Base-by-base conservation (phyloP, 1,140 invertebrate genomes). In the Hyles euphorbiae region DNA sequence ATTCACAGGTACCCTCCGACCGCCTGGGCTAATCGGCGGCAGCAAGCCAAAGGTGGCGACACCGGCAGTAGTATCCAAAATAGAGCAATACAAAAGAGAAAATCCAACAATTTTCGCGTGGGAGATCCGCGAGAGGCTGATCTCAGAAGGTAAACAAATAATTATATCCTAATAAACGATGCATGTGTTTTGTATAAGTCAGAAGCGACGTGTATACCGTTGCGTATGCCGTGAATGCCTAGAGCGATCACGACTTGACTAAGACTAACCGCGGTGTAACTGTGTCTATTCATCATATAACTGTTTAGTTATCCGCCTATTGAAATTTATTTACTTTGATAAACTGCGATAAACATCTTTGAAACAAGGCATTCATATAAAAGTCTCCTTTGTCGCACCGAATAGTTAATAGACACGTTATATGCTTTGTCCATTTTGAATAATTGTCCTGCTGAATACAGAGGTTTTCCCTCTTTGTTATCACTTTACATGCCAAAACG, bases 11-110 rank as follows among this genome's bases (percentile, higher is more conserved):
- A 98, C 97, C 34, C 92, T 99, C 61, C 92, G 96, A 74, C 96
- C 97, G 71, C 97, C 98, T 43, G 96, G 98, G 53, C 93, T 99
- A 72, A 99, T 99, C 76, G 98, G 98, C 57, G 98, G 98, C 53
- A 98, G 97, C 87, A 99, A 99, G 90, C 98, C 98, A 11, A 97
- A 99, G 90, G 98, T 99, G 56, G 98, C 98, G 61, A 99, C 98
- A 33, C 97, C 97, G 8, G 96, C 96, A 3, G 97, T 98, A 47
- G 97, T 98, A 43, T 95, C 95, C 61, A 98, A 98, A 91, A 98
- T 98, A 78, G 97, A 98, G 89, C 96, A 97, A 85, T 98, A 98
- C 91, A 98, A 98, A 91, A 90, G 97, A 63, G 96, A 98, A 89
- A 98, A 98, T 89, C 97, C 96, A n/a, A 98, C 97, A 57, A 98